Evolutionary conservation across 2,113 vertebrate species (phyloP).

Genomic region (Oreotrochilus melanogaster): DNA sequence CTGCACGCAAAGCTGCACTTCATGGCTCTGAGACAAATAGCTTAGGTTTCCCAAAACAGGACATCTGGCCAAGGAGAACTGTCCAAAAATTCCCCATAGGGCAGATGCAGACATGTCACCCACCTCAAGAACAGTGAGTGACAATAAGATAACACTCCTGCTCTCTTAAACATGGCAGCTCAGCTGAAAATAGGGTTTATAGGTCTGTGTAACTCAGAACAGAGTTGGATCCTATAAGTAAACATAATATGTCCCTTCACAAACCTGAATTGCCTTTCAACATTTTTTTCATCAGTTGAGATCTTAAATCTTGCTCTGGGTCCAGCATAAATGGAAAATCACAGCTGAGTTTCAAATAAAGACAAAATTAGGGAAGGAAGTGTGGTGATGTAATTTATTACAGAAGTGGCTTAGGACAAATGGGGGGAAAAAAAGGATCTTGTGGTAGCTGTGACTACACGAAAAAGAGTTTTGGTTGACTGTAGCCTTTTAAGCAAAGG

Average conservation of each 20-base stretch:
- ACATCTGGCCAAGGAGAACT: not conserved
- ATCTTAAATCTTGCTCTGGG: not conserved
- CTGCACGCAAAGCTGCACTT: not conserved
- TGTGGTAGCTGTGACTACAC: not conserved
- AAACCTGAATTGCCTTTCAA: not conserved
- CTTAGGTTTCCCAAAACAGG: not conserved
- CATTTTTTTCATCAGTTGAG: not conserved
- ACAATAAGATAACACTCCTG: not conserved
- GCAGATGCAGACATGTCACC: not conserved
- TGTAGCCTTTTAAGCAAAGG: not conserved
- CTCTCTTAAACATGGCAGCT: not conserved
- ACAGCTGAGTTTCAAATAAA: not conserved
- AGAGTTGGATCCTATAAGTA: not conserved
- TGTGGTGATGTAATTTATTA: not conserved
- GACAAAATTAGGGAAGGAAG: slow-evolving; percentile 7
- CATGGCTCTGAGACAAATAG: fast-evolving
- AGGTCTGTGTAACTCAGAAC: not conserved
- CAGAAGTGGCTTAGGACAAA: not conserved
- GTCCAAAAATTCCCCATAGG: not conserved
- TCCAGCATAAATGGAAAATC: not conserved
- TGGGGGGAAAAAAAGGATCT: not conserved
- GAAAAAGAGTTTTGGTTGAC: not conserved
- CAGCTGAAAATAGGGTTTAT: not conserved
- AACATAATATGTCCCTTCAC: not conserved
- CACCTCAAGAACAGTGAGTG: not conserved